Percentiles rank a stretch among this genome's conserved stretches.
These are phyloP conservation scores for Idaea straminata DNA, from an alignment of 2,888 invertebrate species.

Conservation along the genomic window DNA sequence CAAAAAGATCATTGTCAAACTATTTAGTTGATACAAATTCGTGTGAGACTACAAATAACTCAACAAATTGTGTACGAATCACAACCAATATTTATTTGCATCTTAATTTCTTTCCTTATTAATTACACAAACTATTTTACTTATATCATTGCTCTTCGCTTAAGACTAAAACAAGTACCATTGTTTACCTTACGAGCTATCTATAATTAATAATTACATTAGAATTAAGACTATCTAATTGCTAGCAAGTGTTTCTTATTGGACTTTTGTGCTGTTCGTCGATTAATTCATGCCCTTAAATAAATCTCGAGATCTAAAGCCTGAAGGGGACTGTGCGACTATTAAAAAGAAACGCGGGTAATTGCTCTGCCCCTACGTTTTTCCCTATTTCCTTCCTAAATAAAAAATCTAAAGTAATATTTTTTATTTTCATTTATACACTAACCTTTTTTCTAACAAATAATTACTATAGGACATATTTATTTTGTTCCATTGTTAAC, in stretches of 20 bases:
- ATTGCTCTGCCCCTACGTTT: too few relatives aligned
- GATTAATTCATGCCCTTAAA: constrained; percentile 47
- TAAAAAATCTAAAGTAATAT: too few relatives aligned
- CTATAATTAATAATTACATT: constrained; percentile 65
- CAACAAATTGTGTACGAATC: constrained; percentile 80
- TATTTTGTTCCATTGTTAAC: too few relatives aligned
- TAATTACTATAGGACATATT: too few relatives aligned
- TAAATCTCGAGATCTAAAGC: constrained; percentile 51
- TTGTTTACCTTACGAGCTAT: constrained; percentile 66
- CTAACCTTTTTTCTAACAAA: too few relatives aligned
- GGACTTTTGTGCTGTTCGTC: constrained; percentile 66
- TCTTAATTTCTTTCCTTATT: constrained; percentile 76
- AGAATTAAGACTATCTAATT: constrained; percentile 77
- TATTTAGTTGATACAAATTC: constrained; percentile 62
- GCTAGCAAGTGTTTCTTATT: constrained; percentile 74
- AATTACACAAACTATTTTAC: constrained; percentile 77
- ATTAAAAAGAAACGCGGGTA: not conserved
- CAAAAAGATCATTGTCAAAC: constrained; percentile 67
- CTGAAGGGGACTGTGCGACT: constrained; percentile 39
- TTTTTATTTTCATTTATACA: too few relatives aligned
- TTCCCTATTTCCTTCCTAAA: too few relatives aligned
- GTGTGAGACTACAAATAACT: constrained; percentile 74
- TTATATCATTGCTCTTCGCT: constrained; percentile 78
- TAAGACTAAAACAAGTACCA: constrained; percentile 78
- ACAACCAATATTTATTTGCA: constrained; percentile 78